A percentile compares a stretch with the other conserved stretches of the same genome.
Conservation (phyloP, 2,113 vertebrate species). For the Sitta europaea region DNA sequence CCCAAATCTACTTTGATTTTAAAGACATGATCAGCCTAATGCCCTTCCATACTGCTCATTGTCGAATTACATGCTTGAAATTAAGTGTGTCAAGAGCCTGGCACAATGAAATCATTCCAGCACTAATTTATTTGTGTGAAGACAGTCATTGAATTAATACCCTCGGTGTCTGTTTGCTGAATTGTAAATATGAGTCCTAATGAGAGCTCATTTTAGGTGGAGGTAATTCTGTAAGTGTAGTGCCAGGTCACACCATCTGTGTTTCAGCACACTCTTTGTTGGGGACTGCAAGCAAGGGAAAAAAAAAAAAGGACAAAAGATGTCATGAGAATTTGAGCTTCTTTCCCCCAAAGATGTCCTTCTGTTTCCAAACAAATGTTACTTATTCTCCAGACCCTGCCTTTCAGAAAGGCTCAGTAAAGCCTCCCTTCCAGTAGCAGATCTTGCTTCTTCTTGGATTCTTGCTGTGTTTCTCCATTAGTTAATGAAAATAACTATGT, state of each 20-base stretch:
- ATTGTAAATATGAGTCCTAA: neutral
- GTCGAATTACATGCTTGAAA: neutral
- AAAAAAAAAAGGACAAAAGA: neutral
- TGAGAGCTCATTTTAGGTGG: neutral
- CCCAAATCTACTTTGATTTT: neutral
- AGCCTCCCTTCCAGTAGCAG: neutral
- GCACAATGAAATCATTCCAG: neutral
- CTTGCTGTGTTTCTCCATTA: neutral
- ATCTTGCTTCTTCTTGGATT: neutral
- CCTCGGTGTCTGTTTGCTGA: neutral
- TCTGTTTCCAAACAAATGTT: neutral
- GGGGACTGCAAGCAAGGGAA: neutral
- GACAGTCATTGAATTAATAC: neutral
- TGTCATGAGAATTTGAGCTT: neutral
- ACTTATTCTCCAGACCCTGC: neutral
- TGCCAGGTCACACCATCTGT: neutral
- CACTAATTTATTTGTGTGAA: neutral
- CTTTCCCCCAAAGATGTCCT: neutral
- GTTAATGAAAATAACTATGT: neutral
- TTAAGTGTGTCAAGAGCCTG: neutral
- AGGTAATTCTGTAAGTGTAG: neutral
- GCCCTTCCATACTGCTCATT: neutral
- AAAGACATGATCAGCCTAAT: neutral
- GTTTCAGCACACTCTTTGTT: neutral
- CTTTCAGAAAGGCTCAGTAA: neutral